A percentile compares a stretch with the other conserved stretches of the same genome.
Evolutionary conservation across 2,888 invertebrate genomes (phyloP).

Genomic region (Gerris lacustris): DNA sequence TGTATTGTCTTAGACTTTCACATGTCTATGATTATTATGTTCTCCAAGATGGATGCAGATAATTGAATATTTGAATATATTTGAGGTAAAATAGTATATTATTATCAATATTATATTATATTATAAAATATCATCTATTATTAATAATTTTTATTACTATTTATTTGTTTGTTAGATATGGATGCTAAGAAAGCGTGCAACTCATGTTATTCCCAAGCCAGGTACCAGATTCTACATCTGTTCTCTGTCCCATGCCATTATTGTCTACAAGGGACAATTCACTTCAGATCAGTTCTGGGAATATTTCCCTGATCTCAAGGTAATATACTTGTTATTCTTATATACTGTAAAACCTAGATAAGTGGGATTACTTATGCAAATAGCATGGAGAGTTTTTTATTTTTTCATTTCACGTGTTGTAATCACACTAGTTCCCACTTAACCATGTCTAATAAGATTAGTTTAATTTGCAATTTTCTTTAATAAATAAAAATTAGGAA

Average conservation of each 20-base stretch:
- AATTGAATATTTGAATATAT: too few species aligned
- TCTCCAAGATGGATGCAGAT: too few species aligned
- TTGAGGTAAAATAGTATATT: too few species aligned
- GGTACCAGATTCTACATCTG: slow-evolving; percentile 91
- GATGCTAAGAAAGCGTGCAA: slow-evolving; percentile 82
- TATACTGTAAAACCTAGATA: neutral
- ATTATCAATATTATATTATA: neutral
- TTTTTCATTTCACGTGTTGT: neutral
- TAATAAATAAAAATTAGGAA: too few species aligned
- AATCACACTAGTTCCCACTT: too few species aligned
- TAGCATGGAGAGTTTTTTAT: neutral
- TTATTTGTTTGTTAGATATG: slow-evolving; percentile 55
- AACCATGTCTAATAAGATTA: too few species aligned
- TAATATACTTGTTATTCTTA: slow-evolving; percentile 28
- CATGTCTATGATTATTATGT: too few species aligned
- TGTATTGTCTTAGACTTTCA: too few species aligned
- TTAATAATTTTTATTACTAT: neutral
- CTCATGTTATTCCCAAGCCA: slow-evolving; percentile 72
- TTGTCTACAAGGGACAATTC: slow-evolving; percentile 96
- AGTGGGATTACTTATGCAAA: too few species aligned
- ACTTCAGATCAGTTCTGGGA: slow-evolving; percentile 89
- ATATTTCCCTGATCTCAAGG: slow-evolving; percentile 52
- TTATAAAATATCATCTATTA: neutral
- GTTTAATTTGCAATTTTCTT: too few species aligned
- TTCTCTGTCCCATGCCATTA: slow-evolving; percentile 74